phyloP scores from a whole-genome alignment of 1,140 invertebrate species.

The Bombus polaris region DNA sequence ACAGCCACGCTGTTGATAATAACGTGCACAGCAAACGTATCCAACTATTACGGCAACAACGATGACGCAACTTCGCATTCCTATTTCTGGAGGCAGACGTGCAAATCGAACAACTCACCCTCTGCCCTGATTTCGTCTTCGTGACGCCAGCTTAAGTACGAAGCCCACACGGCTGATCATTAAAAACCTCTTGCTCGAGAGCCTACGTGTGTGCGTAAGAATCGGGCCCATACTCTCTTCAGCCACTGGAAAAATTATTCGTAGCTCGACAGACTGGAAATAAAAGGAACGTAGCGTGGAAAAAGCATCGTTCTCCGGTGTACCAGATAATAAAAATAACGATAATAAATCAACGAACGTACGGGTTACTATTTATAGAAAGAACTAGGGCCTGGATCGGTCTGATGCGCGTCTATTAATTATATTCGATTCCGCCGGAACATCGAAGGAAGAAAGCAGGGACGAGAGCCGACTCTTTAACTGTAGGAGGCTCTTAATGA shows the following conservation, averaged over 20 bases:
- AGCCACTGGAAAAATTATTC: background rate
- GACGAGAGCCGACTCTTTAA: background rate
- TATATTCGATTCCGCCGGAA: slow-evolving; percentile 64
- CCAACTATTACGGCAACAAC: slow-evolving; percentile 57
- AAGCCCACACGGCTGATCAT: background rate
- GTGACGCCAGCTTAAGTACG: slow-evolving; percentile 4
- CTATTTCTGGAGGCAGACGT: slow-evolving; percentile 63
- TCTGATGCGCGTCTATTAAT: slow-evolving; percentile 71
- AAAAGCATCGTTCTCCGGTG: background rate
- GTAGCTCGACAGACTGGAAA: background rate
- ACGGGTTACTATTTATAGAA: slow-evolving; percentile 71
- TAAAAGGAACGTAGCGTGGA: no score
- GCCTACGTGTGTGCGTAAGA: background rate
- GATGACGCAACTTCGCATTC: slow-evolving; percentile 63
- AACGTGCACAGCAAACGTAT: slow-evolving; percentile 27
- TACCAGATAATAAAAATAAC: slow-evolving; percentile 69
- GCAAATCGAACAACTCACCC: slow-evolving; percentile 48
- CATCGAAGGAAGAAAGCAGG: slow-evolving; percentile 22
- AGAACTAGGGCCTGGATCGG: slow-evolving; percentile 54
- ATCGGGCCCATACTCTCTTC: background rate
- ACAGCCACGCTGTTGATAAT: slow-evolving; percentile 29
- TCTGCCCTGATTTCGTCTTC: slow-evolving; percentile 48
- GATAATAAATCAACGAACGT: slow-evolving; percentile 64
- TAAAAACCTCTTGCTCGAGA: background rate
- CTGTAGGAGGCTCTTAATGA: slow-evolving; percentile 37